Evolutionary conservation across 2,113 vertebrate species (phyloP).

Genomic region (Malurus alboscapulatus): DNA sequence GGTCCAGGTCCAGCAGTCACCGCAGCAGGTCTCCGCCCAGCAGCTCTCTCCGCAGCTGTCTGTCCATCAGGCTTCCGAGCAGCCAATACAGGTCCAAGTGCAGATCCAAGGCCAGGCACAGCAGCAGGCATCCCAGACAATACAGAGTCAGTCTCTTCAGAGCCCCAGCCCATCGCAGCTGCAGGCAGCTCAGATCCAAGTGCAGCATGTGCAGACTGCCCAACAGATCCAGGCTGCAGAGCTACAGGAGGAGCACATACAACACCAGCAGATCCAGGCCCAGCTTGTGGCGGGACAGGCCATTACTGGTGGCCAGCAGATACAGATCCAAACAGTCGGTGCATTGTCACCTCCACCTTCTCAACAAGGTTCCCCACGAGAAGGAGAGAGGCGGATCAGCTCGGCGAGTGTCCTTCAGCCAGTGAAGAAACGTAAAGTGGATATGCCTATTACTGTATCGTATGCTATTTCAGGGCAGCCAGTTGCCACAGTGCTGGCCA

Average conservation of each 20-base stretch:
- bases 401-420: conserved; percentile 92
- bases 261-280: conserved; percentile 96
- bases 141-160: conserved; percentile 81
- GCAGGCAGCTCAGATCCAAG: conserved; percentile 87
- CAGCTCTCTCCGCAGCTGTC: conserved; percentile 91
- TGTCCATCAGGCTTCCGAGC: conserved; percentile 88
- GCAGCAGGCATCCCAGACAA: conserved; percentile 79
- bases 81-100: conserved; percentile 95
- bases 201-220: conserved; percentile 81
- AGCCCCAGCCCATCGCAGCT: conserved; percentile 84
- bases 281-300: conserved; percentile 90
- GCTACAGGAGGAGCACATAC: conserved; percentile 92
- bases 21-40: conserved; percentile 80
- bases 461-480: conserved; percentile 96
- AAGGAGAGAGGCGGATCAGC: conserved; percentile 86
- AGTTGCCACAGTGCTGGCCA: conserved; percentile 93
- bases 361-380: conserved; percentile 86
- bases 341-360: conserved; percentile 86
- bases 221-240: conserved; percentile 91
- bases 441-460: conserved; percentile 93
- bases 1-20: conserved; percentile 84
- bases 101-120: conserved; percentile 93
- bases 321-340: conserved; percentile 95
- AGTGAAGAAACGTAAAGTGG: conserved; percentile 98
- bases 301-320: conserved; percentile 89